These are phyloP conservation scores for Protomyctophum bolini DNA, from an alignment of 2,113 vertebrate genomes.

Conservation along the genomic window DNA sequence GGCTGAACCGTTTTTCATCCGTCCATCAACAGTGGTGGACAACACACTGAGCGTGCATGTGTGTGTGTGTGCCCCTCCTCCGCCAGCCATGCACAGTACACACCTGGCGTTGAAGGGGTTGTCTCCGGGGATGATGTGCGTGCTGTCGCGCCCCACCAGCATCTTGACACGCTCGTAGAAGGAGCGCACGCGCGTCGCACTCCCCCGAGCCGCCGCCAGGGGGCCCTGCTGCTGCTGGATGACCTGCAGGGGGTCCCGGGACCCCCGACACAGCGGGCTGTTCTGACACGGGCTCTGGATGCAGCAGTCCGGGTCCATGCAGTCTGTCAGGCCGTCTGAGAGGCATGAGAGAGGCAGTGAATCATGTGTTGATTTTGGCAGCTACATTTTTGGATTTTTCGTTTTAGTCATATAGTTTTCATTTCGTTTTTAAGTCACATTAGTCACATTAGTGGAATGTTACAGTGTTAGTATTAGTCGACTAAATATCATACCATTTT, in stretches of 20 bases:
- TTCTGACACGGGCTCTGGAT: constrained; percentile 95
- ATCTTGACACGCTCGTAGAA: constrained; percentile 98
- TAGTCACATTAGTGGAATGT: no score
- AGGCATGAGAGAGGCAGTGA: not conserved
- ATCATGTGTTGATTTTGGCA: no score
- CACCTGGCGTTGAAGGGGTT: constrained; percentile 96
- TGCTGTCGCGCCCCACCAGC: constrained; percentile 94
- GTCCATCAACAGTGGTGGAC: constrained; percentile 24
- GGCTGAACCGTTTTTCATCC: not conserved
- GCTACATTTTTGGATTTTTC: no score
- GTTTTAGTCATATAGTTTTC: no score
- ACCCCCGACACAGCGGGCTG: constrained; percentile 93
- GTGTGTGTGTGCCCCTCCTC: not conserved
- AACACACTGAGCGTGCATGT: not conserved
- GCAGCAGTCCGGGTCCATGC: constrained; percentile 98
- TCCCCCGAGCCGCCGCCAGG: constrained; percentile 56
- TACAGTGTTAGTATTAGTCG: no score
- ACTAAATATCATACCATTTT: no score
- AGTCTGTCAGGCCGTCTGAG: constrained; percentile 96
- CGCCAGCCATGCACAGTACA: constrained; percentile 64
- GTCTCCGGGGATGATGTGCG: constrained; percentile 95
- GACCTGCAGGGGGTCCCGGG: constrained; percentile 93
- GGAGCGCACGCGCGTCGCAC: constrained; percentile 82
- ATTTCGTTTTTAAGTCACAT: no score
- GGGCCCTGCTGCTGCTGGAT: constrained; percentile 95